Percentiles rank a stretch among this genome's conserved stretches.
phyloP scores from a whole-genome alignment of 2,797 vertebrate genomes.

The Typhlichthys subterraneus region DNA sequence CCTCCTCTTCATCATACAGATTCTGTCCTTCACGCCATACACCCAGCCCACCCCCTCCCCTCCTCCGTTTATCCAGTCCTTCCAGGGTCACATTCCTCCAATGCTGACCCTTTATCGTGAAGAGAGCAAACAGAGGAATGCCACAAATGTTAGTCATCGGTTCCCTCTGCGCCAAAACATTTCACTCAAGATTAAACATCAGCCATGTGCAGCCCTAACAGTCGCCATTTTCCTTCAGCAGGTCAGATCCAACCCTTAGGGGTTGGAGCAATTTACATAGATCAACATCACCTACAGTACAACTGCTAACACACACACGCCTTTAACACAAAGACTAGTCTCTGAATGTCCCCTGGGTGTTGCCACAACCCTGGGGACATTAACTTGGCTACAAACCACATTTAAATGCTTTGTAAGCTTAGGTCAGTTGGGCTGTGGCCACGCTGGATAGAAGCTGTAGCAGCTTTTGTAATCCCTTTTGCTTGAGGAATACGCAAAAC shows the following conservation, averaged over 20 bases:
- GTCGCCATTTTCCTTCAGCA: neutral
- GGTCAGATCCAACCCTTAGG: conserved; percentile 14
- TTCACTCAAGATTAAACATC: conserved; percentile 17
- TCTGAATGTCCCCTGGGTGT: neutral
- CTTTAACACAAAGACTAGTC: neutral
- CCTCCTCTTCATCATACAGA: conserved; percentile 13
- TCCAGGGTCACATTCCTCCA: conserved; percentile 79
- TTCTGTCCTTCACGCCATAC: neutral
- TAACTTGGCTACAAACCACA: no score
- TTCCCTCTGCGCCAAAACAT: conserved; percentile 22
- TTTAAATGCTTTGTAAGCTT: neutral
- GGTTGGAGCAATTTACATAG: conserved; percentile 17
- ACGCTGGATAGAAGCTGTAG: conserved; percentile 8
- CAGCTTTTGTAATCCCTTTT: conserved; percentile 18
- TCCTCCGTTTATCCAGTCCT: conserved; percentile 71
- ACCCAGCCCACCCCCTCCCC: conserved; percentile 22
- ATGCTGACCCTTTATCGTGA: conserved; percentile 69
- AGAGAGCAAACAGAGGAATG: conserved; percentile 59
- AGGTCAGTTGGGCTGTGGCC: conserved; percentile 15
- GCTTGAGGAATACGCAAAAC: conserved; percentile 24
- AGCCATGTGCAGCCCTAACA: conserved; percentile 24
- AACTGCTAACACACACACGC: conserved; percentile 4
- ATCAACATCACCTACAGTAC: conserved; percentile 24
- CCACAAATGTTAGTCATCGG: conserved; percentile 58
- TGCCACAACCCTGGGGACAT: no score